Percentiles rank a stretch among this genome's conserved stretches.
phyloP scores from a whole-genome alignment of 2,797 vertebrate genomes.

The Micropoecilia bifurca region DNA sequence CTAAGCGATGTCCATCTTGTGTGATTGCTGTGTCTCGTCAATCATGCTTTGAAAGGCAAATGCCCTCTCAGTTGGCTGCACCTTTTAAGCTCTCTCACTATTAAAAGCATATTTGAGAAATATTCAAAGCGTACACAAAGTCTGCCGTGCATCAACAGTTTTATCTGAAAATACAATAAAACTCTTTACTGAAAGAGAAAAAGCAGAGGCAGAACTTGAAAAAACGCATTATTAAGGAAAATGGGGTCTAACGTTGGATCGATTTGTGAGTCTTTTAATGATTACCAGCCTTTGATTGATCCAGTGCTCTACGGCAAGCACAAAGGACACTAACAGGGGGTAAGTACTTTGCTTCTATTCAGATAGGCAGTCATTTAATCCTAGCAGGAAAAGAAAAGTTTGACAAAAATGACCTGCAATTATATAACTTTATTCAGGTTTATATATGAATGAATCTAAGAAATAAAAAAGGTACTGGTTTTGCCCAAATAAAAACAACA shows the following conservation, averaged over 20 bases:
- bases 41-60: constrained; percentile 20
- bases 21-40: constrained; percentile 18
- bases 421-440: background rate
- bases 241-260: constrained; percentile 61
- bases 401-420: background rate
- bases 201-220: constrained; percentile 36
- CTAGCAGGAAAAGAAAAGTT: constrained; percentile 12
- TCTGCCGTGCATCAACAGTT: constrained; percentile 11
- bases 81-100: constrained; percentile 1
- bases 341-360: constrained; percentile 20
- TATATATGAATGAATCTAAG: background rate
- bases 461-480: background rate
- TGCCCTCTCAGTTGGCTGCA: constrained; percentile 3
- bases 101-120: constrained; percentile 14
- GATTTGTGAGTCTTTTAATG: constrained; percentile 59
- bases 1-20: background rate
- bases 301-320: constrained; percentile 40
- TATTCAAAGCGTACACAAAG: constrained; percentile 4
- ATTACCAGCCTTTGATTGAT: constrained; percentile 56
- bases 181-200: constrained; percentile 25
- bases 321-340: constrained; percentile 41
- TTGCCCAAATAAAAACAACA: too few species aligned
- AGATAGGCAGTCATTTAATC: constrained; percentile 25
- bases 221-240: constrained; percentile 53
- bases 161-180: constrained; percentile 32